A percentile compares a stretch with the other conserved stretches of the same genome.
Conservation (phyloP, 2,888 invertebrate genomes). For the Pyrrhia umbra region DNA sequence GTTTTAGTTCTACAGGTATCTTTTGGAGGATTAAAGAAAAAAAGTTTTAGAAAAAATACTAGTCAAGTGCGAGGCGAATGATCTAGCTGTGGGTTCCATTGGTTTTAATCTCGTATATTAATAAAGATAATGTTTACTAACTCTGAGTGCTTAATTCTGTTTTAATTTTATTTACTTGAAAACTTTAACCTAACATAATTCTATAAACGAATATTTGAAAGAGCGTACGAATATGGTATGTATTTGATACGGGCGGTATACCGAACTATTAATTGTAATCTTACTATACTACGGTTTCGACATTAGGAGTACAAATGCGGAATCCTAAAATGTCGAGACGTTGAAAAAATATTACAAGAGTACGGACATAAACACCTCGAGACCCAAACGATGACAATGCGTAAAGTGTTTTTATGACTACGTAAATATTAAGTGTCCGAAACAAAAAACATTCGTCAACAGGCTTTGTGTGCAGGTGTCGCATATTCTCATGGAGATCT, state of each 20-base stretch:
- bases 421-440: conserved; percentile 71
- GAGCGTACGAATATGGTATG: no score
- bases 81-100: conserved; percentile 35
- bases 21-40: conserved; percentile 56
- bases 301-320: conserved; percentile 8
- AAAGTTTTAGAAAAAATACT: conserved; percentile 1
- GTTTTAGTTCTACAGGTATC: conserved; percentile 85
- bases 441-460: conserved; percentile 75
- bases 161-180: no score
- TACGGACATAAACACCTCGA: conserved; percentile 74
- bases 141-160: no score
- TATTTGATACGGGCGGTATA: no score
- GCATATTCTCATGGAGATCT: conserved; percentile 69
- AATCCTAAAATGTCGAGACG: conserved; percentile 54
- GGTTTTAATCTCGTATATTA: neutral
- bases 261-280: no score
- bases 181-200: no score
- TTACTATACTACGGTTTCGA: neutral
- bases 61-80: conserved; percentile 12
- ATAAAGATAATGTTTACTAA: neutral
- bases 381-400: conserved; percentile 74
- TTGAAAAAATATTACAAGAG: conserved; percentile 65
- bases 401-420: conserved; percentile 82
- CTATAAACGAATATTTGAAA: no score
- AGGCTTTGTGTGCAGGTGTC: conserved; percentile 79